Base-by-base conservation (phyloP, 2,888 invertebrate species). In the Cordilura impudica region DNA sequence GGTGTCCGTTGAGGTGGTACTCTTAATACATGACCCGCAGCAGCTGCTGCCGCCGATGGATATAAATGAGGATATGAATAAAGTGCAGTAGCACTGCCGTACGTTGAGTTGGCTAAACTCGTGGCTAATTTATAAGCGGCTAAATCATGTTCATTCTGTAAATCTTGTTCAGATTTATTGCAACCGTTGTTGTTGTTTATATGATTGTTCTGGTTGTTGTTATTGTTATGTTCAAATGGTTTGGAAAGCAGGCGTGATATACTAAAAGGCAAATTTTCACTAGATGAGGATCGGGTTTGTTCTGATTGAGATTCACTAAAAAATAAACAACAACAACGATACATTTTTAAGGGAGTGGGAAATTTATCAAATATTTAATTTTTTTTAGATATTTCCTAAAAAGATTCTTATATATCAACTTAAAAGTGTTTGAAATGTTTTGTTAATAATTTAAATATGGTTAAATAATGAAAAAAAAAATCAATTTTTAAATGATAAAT, bases 161-260 rank as follows among this genome's bases (percentile, higher is more conserved):
- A 81, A 76, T 90, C 90, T 79, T 89, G 89, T 75, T 90, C 89
- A 26, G 85, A 85, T 79, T 86, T 86, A 49, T 71, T 63, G 66
- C 71, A 81, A 79, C 78, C 72, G 49, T 82, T 83, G 83, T 87
- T 88, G 79, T 88, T 88, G 70, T 93, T 71, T 72, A 69, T 82
- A 72, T 73, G 70, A 77, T 67, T 78, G 61, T 82, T 83, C 53
- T 72, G 76, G 72, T 81, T 72, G 45, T 82, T 82, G 78, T 87
- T 86, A 82, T 88, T 88, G 75, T 88, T 89, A 60, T 93, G 93
- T 82, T 94, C 94, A 83, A 94, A 94, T 82, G 94, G 94, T 89
- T 94, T 94, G n/a, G 94, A 94, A 86, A 95, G 90, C 85, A 95
- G 91, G 85, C 95, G 92, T 35, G 95, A 95, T 92, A 95, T 95